Percentiles rank a stretch among this genome's conserved stretches.
Evolutionary conservation across 2,888 invertebrate genomes (phyloP).

Genomic region (Drosophila histrio): DNA sequence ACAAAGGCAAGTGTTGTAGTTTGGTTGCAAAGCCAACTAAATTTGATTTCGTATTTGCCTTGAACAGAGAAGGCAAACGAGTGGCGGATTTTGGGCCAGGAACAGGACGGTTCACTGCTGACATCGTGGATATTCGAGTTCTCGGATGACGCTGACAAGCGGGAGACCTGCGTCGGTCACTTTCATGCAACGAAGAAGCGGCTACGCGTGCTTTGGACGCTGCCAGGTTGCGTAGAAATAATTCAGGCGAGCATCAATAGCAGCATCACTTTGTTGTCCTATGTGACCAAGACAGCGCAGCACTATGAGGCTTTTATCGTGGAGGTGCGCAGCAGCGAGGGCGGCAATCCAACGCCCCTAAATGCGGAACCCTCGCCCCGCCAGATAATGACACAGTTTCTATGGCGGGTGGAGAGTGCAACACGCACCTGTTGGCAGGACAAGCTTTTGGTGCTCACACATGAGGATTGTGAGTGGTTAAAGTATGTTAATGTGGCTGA

Average conservation of each 20-base stretch:
- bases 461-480: slow-evolving; percentile 89
- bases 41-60: not conserved
- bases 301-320: slow-evolving; percentile 88
- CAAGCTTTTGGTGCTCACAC: slow-evolving; percentile 90
- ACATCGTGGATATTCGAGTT: slow-evolving; percentile 87
- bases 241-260: slow-evolving; percentile 92
- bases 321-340: slow-evolving; percentile 83
- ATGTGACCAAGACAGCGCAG: slow-evolving; percentile 86
- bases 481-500: too few relatives aligned
- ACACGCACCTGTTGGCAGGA: slow-evolving; percentile 84
- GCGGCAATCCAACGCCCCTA: slow-evolving; percentile 44
- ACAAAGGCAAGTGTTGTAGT: slow-evolving; percentile 69
- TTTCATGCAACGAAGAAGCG: slow-evolving; percentile 87
- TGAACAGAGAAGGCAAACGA: slow-evolving; percentile 86
- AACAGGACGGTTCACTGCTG: slow-evolving; percentile 90
- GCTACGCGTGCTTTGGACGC: slow-evolving; percentile 87
- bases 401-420: slow-evolving; percentile 81
- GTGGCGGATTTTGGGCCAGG: slow-evolving; percentile 93
- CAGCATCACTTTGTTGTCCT: slow-evolving; percentile 88
- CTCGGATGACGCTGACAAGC: slow-evolving; percentile 58
- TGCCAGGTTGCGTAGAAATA: slow-evolving; percentile 87
- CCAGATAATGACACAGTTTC: slow-evolving; percentile 92
- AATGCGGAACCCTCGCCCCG: slow-evolving; percentile 87
- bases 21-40: not conserved
- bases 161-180: slow-evolving; percentile 86